A percentile compares a stretch with the other conserved stretches of the same genome.
Conservation (phyloP, 2,113 vertebrate genomes). For the Gasterosteus nipponicus region DNA sequence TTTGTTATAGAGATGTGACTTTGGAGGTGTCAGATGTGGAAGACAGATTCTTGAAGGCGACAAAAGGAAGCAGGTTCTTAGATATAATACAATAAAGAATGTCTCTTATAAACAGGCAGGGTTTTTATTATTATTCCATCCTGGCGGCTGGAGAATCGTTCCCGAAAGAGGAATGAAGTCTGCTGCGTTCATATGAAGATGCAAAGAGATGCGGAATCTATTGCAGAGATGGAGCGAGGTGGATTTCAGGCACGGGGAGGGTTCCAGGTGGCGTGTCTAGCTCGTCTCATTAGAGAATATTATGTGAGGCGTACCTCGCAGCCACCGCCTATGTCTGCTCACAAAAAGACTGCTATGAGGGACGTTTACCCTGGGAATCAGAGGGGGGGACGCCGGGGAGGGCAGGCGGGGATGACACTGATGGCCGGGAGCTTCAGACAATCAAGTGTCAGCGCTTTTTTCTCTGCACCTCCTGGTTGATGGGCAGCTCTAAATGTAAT, state of each 20-base stretch:
- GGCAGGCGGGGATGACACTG: slow-evolving; percentile 44
- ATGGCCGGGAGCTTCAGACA: slow-evolving; percentile 45
- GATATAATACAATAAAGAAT: slow-evolving; percentile 16
- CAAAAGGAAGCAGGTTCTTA: slow-evolving; percentile 18
- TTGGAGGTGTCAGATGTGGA: slow-evolving; percentile 28
- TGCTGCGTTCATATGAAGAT: slow-evolving; percentile 48
- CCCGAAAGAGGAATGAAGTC: slow-evolving; percentile 38
- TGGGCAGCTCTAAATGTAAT: slow-evolving; percentile 40
- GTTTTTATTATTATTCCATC: slow-evolving; percentile 11
- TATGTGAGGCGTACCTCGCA: slow-evolving; percentile 64
- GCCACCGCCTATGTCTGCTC: slow-evolving; percentile 13
- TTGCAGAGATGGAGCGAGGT: slow-evolving; percentile 56
- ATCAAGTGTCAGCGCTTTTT: slow-evolving; percentile 17
- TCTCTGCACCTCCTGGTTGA: neutral
- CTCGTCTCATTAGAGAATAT: slow-evolving; percentile 75
- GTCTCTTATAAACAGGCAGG: slow-evolving; percentile 31
- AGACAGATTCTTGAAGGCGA: slow-evolving; percentile 3
- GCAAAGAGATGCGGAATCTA: slow-evolving; percentile 34
- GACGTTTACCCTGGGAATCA: too few relatives aligned
- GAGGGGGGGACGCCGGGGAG: too few relatives aligned
- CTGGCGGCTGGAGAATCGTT: slow-evolving; percentile 19
- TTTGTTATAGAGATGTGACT: slow-evolving; percentile 41
- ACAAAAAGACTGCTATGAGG: too few relatives aligned
- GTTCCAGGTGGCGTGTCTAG: slow-evolving; percentile 67
- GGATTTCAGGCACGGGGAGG: slow-evolving; percentile 48